Base-by-base conservation (phyloP, 2,888 invertebrate species). In the Folsomia manolachei region DNA sequence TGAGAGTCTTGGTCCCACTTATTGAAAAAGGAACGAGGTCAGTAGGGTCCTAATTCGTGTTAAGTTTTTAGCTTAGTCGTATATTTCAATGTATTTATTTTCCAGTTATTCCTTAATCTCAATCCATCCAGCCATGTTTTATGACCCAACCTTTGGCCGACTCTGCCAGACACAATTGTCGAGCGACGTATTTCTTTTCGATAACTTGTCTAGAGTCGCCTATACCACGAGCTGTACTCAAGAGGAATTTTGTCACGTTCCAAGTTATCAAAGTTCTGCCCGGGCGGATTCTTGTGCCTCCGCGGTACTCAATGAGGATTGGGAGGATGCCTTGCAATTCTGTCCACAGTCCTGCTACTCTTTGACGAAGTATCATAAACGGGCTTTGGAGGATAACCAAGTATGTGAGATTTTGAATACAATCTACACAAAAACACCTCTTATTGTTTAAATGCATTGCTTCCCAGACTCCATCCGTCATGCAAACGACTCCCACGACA, bases 1-100 rank as follows among this genome's bases (percentile, higher is more conserved):
- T 74, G 0, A 64, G 76, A 62, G 72, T 74, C 24, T 61, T 76
- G 14, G 61, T 76, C 21, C 76, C 76, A 7, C 69, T 74, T n/a
- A 61, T 72, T n/a, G n/a, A n/a, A n/a, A n/a, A n/a, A n/a, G n/a
- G n/a, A n/a, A n/a, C n/a, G n/a, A n/a, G n/a, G n/a, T n/a, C n/a
- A n/a, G n/a, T n/a, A n/a, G n/a, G n/a, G n/a, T n/a, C n/a, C n/a
- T n/a, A n/a, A n/a, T n/a, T n/a, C n/a, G n/a, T n/a, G n/a, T n/a
- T n/a, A n/a, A n/a, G n/a, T n/a, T n/a, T n/a, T n/a, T n/a, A n/a
- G n/a, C n/a, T n/a, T n/a, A n/a, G n/a, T n/a, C n/a, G n/a, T n/a
- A n/a, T n/a, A n/a, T n/a, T n/a, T n/a, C n/a, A n/a, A n/a, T n/a
- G n/a, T n/a, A n/a, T n/a, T n/a, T n/a, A n/a, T n/a, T n/a, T n/a